Evolutionary conservation across 2,797 vertebrate genomes (phyloP).

Genomic region (Micromesistius poutassou): DNA sequence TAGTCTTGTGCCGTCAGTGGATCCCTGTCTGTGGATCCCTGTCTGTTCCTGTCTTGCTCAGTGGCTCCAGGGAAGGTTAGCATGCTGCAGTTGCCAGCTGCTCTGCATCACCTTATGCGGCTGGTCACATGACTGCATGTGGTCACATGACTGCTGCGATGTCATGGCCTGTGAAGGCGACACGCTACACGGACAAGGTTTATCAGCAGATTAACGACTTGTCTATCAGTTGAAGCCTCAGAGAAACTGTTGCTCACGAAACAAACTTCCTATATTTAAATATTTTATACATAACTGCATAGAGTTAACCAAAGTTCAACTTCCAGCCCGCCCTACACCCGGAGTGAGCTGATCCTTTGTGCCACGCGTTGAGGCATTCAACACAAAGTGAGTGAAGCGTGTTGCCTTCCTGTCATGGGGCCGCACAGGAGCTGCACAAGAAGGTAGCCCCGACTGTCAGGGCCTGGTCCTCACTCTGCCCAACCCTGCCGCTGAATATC

Average conservation of each 20-base stretch:
- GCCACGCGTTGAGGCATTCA: no score
- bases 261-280: neutral
- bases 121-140: neutral
- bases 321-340: no score
- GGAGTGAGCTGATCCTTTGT: no score
- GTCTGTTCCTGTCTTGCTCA: neutral
- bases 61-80: neutral
- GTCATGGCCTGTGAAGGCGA: neutral
- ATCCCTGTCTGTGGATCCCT: no score
- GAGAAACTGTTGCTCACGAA: neutral
- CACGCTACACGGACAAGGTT: neutral
- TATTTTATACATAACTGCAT: neutral
- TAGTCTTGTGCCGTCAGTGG: neutral
- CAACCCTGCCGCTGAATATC: no score
- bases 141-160: neutral
- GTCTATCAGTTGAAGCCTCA: neutral
- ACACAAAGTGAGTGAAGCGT: no score
- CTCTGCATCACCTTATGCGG: neutral
- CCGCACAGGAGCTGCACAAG: no score
- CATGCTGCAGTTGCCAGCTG: neutral
- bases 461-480: no score
- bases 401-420: no score
- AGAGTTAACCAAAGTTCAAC: no score
- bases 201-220: neutral
- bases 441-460: no score